Base-by-base conservation (phyloP, 64 coral and sea anemone species). In the Montipora cactus region DNA sequence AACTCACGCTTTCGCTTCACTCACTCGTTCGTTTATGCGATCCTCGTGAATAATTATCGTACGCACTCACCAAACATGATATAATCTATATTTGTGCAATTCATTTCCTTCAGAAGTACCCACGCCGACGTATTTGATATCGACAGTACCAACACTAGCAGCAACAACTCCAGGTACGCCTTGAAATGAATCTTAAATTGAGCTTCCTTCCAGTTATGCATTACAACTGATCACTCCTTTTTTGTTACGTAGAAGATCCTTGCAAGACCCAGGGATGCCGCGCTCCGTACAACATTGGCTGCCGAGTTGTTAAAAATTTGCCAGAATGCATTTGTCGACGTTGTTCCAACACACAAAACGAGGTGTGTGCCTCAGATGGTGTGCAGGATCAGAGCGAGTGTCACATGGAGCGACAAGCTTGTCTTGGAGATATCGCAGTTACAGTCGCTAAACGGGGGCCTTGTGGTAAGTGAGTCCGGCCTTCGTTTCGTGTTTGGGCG, bases 231-330 rank as follows among this genome's bases (percentile, higher is more conserved):
- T 37, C 37, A 37, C 37, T 37, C 37, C 37, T 37, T 37, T 37
- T 64, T 64, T 64, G 9, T 64, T 71, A n/a, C 8, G 51, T 77
- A 84, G 52, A 18, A 94, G 92, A 94, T 89, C 85, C 75, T 75
- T 94, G 92, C 52, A 15, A 79, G 28, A 89, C 50, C 47, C 53
- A 19, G 13, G 84, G 74, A 52, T 94, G 92, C 67, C 75, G 15
- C 55, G 59, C 61, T 37, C 91, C 91, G 20, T 93, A 88, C 76
- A 93, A 78, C 16, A 79, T 79, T 2, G 91, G 91, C n/a, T 93
- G 91, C 71, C 59, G 79, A 19, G 83, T 87, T n/a, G 61, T 88
- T 6, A 49, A 88, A 75, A 79, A 80, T 62, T 46, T 55, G 11
- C 47, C 84, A 16, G 74, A 79, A 7, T 93, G 91, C 50, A 76